Base-by-base conservation (phyloP, 2,888 invertebrate species). In the Cephus runcator region DNA sequence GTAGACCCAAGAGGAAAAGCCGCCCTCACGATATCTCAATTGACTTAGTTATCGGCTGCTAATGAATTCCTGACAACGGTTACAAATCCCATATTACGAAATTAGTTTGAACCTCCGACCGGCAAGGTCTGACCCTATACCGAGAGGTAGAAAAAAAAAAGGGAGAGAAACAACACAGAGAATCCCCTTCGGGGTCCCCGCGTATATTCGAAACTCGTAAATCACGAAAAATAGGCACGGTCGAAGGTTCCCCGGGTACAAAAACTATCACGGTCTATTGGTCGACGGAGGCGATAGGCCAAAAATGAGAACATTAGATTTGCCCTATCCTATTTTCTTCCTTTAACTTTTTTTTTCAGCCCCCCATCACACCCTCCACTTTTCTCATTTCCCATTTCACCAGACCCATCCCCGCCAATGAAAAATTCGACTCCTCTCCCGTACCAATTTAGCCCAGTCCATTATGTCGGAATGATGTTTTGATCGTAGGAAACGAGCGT, bases 51-150 rank as follows among this genome's bases (percentile, higher is more conserved):
- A 88, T 88, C 88, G 82, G 80, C 81, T 82, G 84, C 85, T 90
- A 89, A 90, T 89, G 88, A 89, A 88, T 87, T 89, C 86, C 83
- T 83, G 81, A 82, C 82, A 82, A 84, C 82, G 85, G 81, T 83
- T 83, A 83, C 84, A 81, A 81, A 83, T 84, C 83, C 80, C 81
- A 84, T 85, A 85, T 89, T 87, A 89, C 86, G 86, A 88, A 90
- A 90, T 88, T 87, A 86, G 87, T 85, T 84, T 83, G 85, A 84
- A 84, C 85, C 85, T 83, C 77, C 79, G 81, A 69, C 79, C 80
- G 81, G 79, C 75, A 78, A 74, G 80, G 78, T 75, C 82, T 82
- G 84, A 81, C 83, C 82, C 82, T 79, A 80, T 80, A 56, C 9
- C 56, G 56, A 23, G 56, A 56, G 56, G 56, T 56, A 56, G 35